A percentile compares a stretch with the other conserved stretches of the same genome.
Conservation (phyloP, 1,140 invertebrate species). For the Fragariocoptes setiger region DNA sequence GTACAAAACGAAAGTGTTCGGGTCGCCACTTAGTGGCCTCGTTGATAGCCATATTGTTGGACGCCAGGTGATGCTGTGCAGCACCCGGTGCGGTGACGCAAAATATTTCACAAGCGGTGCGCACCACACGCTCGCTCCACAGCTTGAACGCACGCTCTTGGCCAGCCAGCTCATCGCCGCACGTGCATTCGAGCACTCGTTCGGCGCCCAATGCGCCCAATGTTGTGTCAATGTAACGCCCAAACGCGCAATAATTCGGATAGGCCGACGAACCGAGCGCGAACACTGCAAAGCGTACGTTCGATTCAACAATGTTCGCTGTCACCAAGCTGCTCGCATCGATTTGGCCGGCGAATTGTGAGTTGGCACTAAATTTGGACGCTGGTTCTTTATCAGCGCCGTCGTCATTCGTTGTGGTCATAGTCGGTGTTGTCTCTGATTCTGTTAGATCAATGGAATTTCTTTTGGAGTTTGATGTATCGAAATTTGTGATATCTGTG, state of each 20-base stretch:
- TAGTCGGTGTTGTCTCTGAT: too few species aligned
- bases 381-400: too few species aligned
- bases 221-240: conserved; percentile 64
- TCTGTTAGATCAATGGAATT: neutral
- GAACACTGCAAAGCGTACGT: conserved; percentile 50
- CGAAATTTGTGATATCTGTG: neutral
- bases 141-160: conserved; percentile 73
- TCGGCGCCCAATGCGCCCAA: conserved; percentile 61
- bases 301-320: neutral
- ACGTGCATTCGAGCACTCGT: conserved; percentile 37
- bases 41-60: too few species aligned
- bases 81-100: conserved; percentile 48
- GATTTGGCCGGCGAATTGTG: neutral
- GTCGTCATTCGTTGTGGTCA: too few species aligned
- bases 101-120: conserved; percentile 67
- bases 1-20: neutral
- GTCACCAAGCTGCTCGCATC: neutral
- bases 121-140: conserved; percentile 66
- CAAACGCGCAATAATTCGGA: conserved; percentile 84
- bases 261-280: conserved; percentile 77
- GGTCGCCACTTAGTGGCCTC: neutral
- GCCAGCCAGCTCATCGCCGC: conserved; percentile 74
- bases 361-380: neutral
- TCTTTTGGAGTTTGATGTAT: neutral
- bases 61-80: too few species aligned